These are phyloP conservation scores for Romanogobio albipinnatus DNA, from an alignment of 2,113 vertebrate species.

Conservation along the genomic window DNA sequence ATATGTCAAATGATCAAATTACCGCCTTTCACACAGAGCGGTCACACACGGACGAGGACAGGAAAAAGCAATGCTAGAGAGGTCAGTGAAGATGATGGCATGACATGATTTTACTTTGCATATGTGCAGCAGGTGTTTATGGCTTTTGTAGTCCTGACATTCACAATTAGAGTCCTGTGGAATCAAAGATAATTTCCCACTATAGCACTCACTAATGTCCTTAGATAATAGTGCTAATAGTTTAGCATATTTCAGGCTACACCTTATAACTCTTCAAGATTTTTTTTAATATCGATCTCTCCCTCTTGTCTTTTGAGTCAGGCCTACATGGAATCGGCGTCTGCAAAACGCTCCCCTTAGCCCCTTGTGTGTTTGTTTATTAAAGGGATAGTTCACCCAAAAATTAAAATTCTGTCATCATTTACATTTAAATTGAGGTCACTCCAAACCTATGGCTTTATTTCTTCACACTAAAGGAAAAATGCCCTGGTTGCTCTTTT, in stretches of 20 bases:
- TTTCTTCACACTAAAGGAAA: not conserved
- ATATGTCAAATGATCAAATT: slow-evolving; percentile 52
- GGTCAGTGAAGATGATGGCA: slow-evolving; percentile 37
- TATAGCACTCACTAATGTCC: not conserved
- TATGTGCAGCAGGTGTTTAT: slow-evolving; percentile 33
- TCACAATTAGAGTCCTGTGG: not conserved
- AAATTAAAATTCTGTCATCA: not conserved
- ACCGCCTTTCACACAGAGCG: slow-evolving; percentile 38
- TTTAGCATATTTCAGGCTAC: not conserved
- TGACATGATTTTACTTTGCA: slow-evolving; percentile 19
- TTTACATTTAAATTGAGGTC: not conserved
- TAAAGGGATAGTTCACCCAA: not conserved
- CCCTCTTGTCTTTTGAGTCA: not conserved
- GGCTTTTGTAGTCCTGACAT: slow-evolving; percentile 18
- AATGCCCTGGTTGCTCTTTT: not conserved
- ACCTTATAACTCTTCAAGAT: not conserved
- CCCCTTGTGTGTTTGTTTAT: not conserved
- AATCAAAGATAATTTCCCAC: slow-evolving; percentile 11
- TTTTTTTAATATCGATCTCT: not conserved
- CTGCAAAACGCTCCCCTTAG: not conserved
- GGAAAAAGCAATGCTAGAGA: slow-evolving; percentile 3
- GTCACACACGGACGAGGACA: not conserved
- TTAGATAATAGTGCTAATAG: not conserved
- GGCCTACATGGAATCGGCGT: not conserved
- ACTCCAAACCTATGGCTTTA: not conserved